Percentiles rank a stretch among this genome's conserved stretches.
These are phyloP conservation scores for Microhierax caerulescens DNA, from an alignment of 2,797 vertebrate species.

Conservation along the genomic window DNA sequence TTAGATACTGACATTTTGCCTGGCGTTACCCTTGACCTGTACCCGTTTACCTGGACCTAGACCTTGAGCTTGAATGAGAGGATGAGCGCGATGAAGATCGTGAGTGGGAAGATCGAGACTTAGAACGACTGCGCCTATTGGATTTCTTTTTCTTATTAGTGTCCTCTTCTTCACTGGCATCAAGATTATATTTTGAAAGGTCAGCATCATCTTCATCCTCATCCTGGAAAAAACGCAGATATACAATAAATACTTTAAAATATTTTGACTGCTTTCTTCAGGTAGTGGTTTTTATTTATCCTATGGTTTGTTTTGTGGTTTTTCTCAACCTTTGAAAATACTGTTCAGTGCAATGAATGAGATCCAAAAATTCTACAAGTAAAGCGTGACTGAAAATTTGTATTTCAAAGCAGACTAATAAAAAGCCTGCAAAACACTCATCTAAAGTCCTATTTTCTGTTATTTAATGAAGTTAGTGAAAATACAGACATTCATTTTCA, in stretches of 20 bases:
- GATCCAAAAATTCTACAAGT: not conserved
- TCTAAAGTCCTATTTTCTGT: not conserved
- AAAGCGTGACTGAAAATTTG: not conserved
- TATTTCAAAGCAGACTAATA: not conserved
- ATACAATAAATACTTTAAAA: not conserved
- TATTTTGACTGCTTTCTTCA: fast-evolving
- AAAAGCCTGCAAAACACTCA: not conserved
- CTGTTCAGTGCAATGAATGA: not conserved
- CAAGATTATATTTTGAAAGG: conserved; percentile 95
- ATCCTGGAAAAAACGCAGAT: conserved; percentile 75
- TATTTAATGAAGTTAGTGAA: not conserved
- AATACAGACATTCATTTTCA: not conserved
- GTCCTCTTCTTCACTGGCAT: conserved; percentile 88
- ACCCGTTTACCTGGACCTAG: conserved; percentile 99
- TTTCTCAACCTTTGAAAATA: not conserved
- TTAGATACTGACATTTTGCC: conserved; percentile 99
- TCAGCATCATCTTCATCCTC: conserved; percentile 91
- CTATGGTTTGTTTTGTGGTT: fast-evolving
- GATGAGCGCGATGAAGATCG: conserved; percentile 91
- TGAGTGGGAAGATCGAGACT: conserved; percentile 87
- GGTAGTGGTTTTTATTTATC: fast-evolving
- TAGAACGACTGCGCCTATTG: conserved; percentile 84
- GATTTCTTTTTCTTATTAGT: conserved; percentile 77
- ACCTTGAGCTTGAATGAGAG: conserved; percentile 98
- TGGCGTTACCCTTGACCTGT: conserved; percentile 99